Conservation (phyloP, 2,113 vertebrate species). For the Neolamprologus hecqui region DNA sequence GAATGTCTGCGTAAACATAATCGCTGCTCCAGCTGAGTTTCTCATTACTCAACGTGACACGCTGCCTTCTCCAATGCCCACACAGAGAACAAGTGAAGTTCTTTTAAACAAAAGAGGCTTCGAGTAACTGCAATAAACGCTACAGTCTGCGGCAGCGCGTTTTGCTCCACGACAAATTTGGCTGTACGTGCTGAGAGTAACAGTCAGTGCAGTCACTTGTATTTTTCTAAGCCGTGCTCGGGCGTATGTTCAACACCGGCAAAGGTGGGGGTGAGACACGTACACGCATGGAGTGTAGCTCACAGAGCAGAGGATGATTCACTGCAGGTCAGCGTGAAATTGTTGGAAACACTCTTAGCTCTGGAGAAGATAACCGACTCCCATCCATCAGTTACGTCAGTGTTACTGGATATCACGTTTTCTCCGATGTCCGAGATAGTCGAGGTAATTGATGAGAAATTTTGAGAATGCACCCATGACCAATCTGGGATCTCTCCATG, state of each 20-base stretch:
- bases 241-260: not conserved
- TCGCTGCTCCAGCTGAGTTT: conserved; percentile 39
- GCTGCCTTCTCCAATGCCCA: not conserved
- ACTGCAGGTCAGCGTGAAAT: conserved; percentile 10
- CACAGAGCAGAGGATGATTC: not conserved
- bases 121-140: conserved; percentile 15
- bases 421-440: not conserved
- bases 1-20: conserved; percentile 49
- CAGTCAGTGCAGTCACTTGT: not conserved
- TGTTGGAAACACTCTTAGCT: not conserved
- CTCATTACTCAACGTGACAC: conserved; percentile 40
- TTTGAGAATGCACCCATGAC: conserved; percentile 20
- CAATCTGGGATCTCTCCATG: not conserved
- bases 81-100: conserved; percentile 9
- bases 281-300: not conserved
- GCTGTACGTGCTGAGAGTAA: not conserved
- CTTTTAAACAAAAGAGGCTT: conserved; percentile 33
- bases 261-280: not conserved
- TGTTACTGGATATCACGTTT: not conserved
- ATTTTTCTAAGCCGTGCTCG: not conserved
- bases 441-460: conserved; percentile 29
- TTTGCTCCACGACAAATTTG: conserved; percentile 45
- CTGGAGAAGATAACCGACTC: not conserved
- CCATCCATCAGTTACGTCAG: not conserved
- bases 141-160: not conserved